phyloP scores from a whole-genome alignment of 2,888 invertebrate genomes.

The Lutraria lutraria region DNA sequence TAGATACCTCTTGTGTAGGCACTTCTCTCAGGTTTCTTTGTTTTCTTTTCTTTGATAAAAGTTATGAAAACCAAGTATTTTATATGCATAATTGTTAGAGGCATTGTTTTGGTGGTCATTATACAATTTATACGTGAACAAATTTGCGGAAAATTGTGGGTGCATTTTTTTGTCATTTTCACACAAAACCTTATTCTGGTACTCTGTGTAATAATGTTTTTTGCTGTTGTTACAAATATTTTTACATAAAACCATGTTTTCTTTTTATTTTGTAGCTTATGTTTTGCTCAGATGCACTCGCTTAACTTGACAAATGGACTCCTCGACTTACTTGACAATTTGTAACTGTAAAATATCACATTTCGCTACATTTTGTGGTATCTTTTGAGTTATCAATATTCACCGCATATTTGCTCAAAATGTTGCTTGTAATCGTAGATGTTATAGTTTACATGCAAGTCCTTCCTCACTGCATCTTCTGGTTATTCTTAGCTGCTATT shows the following conservation, averaged over 20 bases:
- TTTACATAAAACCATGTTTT: neutral
- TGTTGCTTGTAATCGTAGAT: neutral
- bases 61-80: constrained; percentile 3
- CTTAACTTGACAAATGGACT: neutral
- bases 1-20: constrained; percentile 28
- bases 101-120: neutral
- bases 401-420: neutral
- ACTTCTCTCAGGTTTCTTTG: constrained; percentile 31
- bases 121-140: neutral
- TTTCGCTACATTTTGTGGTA: constrained; percentile 9
- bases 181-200: neutral
- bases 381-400: neutral
- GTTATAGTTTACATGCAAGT: neutral
- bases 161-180: constrained; percentile 13
- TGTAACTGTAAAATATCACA: neutral
- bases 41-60: constrained; percentile 24
- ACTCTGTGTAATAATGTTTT: neutral
- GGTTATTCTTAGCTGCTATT: too few relatives aligned
- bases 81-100: constrained; percentile 19
- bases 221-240: constrained; percentile 19
- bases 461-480: neutral
- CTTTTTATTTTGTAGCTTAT: neutral
- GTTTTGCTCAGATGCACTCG: neutral
- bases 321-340: neutral
- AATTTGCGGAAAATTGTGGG: constrained; percentile 8